Conservation (phyloP, 1,140 invertebrate species). For the Acromyrmex echinatior region DNA sequence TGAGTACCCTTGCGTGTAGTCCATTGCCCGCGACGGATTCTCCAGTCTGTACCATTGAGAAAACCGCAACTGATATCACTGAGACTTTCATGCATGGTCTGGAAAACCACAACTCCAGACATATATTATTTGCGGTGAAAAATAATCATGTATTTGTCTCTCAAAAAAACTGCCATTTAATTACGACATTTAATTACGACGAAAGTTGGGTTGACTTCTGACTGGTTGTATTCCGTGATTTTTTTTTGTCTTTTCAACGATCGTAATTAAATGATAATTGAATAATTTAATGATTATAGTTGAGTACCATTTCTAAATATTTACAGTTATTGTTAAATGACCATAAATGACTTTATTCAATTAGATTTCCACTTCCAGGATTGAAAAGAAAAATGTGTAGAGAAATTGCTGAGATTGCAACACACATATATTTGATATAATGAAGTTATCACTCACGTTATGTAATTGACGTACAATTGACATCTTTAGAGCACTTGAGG, state of each 20-base stretch:
- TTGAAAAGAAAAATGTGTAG: not conserved
- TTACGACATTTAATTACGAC: not conserved
- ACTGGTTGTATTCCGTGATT: not conserved
- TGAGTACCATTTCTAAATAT: conserved; percentile 7
- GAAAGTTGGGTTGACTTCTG: not conserved
- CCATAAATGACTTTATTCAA: too few species aligned
- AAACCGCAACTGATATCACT: conserved; percentile 22
- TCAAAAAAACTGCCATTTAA: not conserved
- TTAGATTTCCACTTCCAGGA: not conserved
- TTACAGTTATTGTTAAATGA: not conserved
- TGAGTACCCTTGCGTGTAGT: conserved; percentile 49
- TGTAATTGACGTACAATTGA: conserved; percentile 39
- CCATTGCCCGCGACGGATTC: conserved; percentile 40
- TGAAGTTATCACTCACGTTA: conserved; percentile 3
- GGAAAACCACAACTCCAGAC: conserved; percentile 2
- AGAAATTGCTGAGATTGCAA: not conserved
- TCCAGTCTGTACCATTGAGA: conserved; percentile 21
- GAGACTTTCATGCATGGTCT: not conserved
- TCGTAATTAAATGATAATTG: not conserved
- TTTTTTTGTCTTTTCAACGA: not conserved
- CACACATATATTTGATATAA: not conserved
- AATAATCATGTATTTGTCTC: conserved; percentile 4
- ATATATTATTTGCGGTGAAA: not conserved
- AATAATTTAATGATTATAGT: not conserved
- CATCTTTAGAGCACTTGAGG: conserved; percentile 16